Conservation (phyloP, 2,888 invertebrate species). For the Stenoptilia bipunctidactyla region DNA sequence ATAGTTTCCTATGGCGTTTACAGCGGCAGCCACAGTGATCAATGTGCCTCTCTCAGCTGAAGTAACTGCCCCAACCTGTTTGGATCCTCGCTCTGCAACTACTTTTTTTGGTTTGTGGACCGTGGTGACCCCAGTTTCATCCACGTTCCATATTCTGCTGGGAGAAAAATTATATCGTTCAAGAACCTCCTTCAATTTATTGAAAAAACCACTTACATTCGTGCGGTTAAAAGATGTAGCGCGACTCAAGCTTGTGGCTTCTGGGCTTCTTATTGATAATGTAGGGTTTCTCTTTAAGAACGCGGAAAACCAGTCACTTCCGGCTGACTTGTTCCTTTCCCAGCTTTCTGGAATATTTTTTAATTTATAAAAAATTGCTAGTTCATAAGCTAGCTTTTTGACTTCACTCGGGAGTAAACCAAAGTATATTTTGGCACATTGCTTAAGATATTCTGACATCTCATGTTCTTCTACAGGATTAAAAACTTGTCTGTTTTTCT, state of each 20-base stretch:
- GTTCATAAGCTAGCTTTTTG: conserved; percentile 6
- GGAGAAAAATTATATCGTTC: conserved; percentile 13
- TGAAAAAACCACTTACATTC: conserved; percentile 12
- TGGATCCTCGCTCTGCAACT: conserved; percentile 16
- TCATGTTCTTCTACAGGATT: conserved; percentile 6
- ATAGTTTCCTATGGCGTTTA: conserved; percentile 11
- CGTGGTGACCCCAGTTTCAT: conserved; percentile 17
- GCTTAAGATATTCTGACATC: conserved; percentile 4
- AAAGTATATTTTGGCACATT: conserved; percentile 7
- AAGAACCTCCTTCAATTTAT: conserved; percentile 8
- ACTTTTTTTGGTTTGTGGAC: conserved; percentile 20
- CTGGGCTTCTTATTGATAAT: conserved; percentile 7
- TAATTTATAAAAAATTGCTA: background rate
- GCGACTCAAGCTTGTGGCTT: conserved; percentile 7
- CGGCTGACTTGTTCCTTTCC: background rate
- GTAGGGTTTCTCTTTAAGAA: conserved; percentile 5
- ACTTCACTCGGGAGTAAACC: conserved; percentile 5
- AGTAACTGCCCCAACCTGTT: conserved; percentile 16
- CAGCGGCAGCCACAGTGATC: conserved; percentile 13
- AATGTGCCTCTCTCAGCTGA: conserved; percentile 18
- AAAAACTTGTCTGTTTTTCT: conserved; percentile 10
- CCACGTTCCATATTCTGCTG: conserved; percentile 16
- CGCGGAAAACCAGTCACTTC: conserved; percentile 6
- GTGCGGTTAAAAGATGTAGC: conserved; percentile 13
- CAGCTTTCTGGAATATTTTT: background rate